Percentiles rank a stretch among this genome's conserved stretches.
Conservation (phyloP, 2,888 invertebrate species). For the Orchestes rusci region DNA sequence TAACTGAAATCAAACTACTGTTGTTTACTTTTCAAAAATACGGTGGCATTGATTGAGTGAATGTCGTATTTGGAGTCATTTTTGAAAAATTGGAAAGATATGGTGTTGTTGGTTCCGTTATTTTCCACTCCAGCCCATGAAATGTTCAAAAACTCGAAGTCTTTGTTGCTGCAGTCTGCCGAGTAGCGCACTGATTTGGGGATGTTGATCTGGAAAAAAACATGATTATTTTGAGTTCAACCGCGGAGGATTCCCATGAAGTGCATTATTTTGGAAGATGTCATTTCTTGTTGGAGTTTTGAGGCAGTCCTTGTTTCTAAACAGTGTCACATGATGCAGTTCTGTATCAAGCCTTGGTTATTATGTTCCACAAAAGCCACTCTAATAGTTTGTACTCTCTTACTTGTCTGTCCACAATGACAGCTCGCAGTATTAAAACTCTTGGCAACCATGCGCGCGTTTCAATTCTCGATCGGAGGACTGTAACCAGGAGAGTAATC, state of each 20-base stretch:
- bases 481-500: too few relatives aligned
- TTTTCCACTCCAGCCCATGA: too few relatives aligned
- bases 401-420: too few relatives aligned
- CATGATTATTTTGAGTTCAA: too few relatives aligned
- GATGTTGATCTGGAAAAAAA: conserved; percentile 17
- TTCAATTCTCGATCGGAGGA: too few relatives aligned
- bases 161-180: conserved; percentile 4
- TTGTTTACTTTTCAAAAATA: conserved; percentile 8
- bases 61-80: conserved; percentile 12
- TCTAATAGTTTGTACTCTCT: too few relatives aligned
- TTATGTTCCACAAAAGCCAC: too few relatives aligned
- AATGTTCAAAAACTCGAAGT: conserved; percentile 6
- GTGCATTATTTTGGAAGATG: background rate
- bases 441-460: too few relatives aligned
- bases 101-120: conserved; percentile 2
- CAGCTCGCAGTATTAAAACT: too few relatives aligned
- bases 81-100: conserved; percentile 10
- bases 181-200: conserved; percentile 1
- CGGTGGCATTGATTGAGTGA: conserved; percentile 2
- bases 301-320: too few relatives aligned
- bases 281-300: background rate
- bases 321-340: too few relatives aligned
- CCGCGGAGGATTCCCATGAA: background rate
- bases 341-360: too few relatives aligned
- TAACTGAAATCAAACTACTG: conserved; percentile 26